Evolutionary conservation across 2,113 vertebrate species (phyloP).

Genomic region (Phylloscopus trochilus): DNA sequence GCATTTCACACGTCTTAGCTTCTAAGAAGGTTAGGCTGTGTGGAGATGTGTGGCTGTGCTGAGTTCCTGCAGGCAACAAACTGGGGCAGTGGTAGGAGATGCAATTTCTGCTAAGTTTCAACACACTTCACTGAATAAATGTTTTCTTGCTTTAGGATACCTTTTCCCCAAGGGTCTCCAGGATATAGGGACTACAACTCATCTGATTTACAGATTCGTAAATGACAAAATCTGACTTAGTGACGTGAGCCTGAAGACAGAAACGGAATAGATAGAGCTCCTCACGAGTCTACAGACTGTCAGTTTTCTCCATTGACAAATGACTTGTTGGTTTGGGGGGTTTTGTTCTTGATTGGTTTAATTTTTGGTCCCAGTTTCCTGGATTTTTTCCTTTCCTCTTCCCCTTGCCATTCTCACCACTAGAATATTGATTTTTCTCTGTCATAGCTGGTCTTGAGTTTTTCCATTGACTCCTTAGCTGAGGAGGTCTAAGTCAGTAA

Average conservation of each 20-base stretch:
- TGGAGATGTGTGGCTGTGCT: neutral
- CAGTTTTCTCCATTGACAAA: neutral
- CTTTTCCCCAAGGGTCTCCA: neutral
- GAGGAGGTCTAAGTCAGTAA: neutral
- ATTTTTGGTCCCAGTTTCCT: neutral
- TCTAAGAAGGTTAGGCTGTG: neutral
- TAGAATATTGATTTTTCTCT: neutral
- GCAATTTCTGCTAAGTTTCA: neutral
- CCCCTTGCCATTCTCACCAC: neutral
- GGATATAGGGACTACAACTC: neutral
- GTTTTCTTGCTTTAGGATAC: neutral
- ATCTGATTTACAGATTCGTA: neutral
- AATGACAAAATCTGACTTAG: neutral
- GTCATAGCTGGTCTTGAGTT: neutral
- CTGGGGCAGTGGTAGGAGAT: neutral
- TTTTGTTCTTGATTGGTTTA: neutral
- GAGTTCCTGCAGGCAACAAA: neutral
- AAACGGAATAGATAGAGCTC: neutral
- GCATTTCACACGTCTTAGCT: neutral
- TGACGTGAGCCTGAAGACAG: neutral
- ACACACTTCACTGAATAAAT: neutral
- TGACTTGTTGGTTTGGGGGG: neutral
- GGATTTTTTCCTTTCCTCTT: neutral
- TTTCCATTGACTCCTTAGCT: neutral
- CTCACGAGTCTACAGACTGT: neutral